Evolutionary conservation across 2,888 invertebrate genomes (phyloP), one percentile per base, ranked within the genome.

Genomic region (Metallyticus violacea): DNA sequence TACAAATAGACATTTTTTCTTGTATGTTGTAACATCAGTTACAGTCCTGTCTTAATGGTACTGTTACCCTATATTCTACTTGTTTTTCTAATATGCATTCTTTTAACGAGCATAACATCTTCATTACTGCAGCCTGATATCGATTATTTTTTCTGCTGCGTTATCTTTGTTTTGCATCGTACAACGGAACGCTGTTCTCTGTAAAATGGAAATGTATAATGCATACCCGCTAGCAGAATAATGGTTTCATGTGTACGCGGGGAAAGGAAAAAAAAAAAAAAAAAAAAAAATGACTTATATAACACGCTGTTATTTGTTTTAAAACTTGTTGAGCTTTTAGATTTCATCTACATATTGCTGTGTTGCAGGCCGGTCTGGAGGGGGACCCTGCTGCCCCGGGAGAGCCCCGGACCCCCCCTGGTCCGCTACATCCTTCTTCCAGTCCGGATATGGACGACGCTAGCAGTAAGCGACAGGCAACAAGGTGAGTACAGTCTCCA

Each of bases 391-490:
- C 83, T 22, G 87, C 79, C 40, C 85, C 88, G 87, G 88, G 88
- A 85, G 86, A 86, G 62, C 28, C 88, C 88, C 87, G 88, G 87
- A 86, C 85, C 79, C 87, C 84, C 76, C 85, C 88, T 76, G 87
- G 86, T 28, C 87, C 87, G 30, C 79, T 86, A 77, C 85, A 84
- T n/a, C 87, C 88, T 40, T 85, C 88, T 30, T 29, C 86, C 26
- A 87, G 86, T 78, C 88, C 88, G 25, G 94, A 93, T 90, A 95
- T 95, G 94, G 95, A 96, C 91, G 88, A 87, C 83, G 83, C 94
- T 90, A 95, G 94, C 92, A 95, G 95, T 91, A 95, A 95, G 91
- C 93, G 96, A 88, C 96, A 96, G 91, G 96, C 96, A 89, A 96
- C 96, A 85, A 92, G 94, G 91, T 93, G 90, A 89, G 89, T 88